Percentiles rank a stretch among this genome's conserved stretches.
Evolutionary conservation across 2,113 vertebrate genomes (phyloP).

Genomic region (Carlito syrichta): DNA sequence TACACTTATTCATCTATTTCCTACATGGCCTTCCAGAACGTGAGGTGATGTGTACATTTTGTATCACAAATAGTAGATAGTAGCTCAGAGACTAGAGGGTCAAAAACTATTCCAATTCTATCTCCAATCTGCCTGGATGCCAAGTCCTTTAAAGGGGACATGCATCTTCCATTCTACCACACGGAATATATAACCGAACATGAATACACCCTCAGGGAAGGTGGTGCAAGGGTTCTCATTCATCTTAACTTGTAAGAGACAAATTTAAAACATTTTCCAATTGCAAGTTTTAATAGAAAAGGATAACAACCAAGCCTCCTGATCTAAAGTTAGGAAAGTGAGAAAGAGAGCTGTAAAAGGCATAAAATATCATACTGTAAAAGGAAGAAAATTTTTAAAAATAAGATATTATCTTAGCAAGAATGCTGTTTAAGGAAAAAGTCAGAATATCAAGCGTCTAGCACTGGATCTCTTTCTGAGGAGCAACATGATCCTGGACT

Average conservation of each 20-base stretch:
- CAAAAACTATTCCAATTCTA: not conserved
- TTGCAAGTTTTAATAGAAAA: slow-evolving; percentile 34
- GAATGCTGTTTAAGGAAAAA: not conserved
- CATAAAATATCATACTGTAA: not conserved
- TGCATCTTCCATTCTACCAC: not conserved
- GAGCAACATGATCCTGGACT: not conserved
- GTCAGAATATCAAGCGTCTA: not conserved
- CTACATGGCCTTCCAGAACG: not conserved
- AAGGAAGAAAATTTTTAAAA: not conserved
- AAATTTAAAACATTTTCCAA: slow-evolving; percentile 43
- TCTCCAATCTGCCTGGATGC: not conserved
- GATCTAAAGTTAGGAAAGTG: not conserved
- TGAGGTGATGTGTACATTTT: not conserved
- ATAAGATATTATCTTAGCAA: not conserved
- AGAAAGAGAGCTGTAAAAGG: not conserved
- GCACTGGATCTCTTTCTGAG: not conserved
- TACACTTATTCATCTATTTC: not conserved
- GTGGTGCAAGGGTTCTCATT: not conserved
- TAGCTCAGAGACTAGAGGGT: not conserved
- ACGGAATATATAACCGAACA: not conserved
- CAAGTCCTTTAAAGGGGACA: not conserved
- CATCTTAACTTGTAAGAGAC: slow-evolving; percentile 32
- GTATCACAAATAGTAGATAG: not conserved
- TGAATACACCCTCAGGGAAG: not conserved
- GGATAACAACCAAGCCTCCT: not conserved